phyloP scores from a whole-genome alignment of 2,113 vertebrate genomes.

The Oplegnathus fasciatus region DNA sequence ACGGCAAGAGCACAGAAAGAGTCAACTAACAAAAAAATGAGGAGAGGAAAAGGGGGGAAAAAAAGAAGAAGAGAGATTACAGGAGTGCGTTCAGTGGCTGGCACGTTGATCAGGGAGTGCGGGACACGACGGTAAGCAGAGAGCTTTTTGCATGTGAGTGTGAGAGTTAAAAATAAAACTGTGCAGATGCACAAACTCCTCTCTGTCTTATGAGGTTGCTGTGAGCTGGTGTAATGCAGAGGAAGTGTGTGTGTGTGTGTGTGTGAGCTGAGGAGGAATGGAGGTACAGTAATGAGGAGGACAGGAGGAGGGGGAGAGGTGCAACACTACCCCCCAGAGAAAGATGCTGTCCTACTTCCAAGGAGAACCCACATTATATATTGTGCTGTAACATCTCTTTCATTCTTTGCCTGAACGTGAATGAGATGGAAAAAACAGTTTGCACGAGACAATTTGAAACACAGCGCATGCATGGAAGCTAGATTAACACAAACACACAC shows the following conservation, averaged over 20 bases:
- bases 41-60: not conserved
- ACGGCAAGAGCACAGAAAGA: slow-evolving; percentile 3
- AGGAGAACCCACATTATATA: slow-evolving; percentile 15
- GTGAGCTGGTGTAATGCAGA: slow-evolving; percentile 48
- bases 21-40: not conserved
- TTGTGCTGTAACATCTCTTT: not conserved
- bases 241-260: slow-evolving; percentile 55
- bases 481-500: slow-evolving; percentile 18
- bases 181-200: slow-evolving; percentile 71
- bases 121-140: slow-evolving; percentile 19
- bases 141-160: slow-evolving; percentile 39
- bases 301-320: slow-evolving; percentile 62
- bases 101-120: slow-evolving; percentile 21
- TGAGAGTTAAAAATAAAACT: slow-evolving; percentile 82
- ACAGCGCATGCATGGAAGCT: slow-evolving; percentile 26
- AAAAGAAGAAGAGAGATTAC: not conserved
- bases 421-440: slow-evolving; percentile 31
- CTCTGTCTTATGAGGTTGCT: slow-evolving; percentile 53
- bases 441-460: not conserved
- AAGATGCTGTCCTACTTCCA: slow-evolving; percentile 75
- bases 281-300: slow-evolving; percentile 53
- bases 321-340: slow-evolving; percentile 69
- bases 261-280: slow-evolving; percentile 14
- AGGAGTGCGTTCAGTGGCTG: slow-evolving; percentile 1
- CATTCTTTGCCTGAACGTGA: not conserved